Percentiles rank a stretch among this genome's conserved stretches.
Conservation (phyloP, 2,113 vertebrate species). For the Mellivora capensis region DNA sequence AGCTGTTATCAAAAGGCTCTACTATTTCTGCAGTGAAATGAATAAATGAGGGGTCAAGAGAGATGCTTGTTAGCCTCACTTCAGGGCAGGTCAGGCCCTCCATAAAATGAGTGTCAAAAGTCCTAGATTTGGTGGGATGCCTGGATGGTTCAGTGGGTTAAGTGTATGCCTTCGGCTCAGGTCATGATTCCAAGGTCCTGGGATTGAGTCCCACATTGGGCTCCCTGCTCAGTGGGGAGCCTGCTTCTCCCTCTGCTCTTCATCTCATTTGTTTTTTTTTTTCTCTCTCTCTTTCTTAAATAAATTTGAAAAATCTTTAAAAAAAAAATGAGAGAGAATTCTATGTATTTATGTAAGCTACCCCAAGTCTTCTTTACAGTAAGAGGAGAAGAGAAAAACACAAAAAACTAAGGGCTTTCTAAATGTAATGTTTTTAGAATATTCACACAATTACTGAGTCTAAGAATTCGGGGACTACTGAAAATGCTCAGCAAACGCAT, state of each 20-base stretch:
- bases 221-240: neutral
- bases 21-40: neutral
- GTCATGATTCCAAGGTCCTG: neutral
- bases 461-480: neutral
- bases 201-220: too few species aligned
- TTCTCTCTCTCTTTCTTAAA: neutral
- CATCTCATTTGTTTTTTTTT: neutral
- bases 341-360: neutral
- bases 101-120: neutral
- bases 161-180: neutral
- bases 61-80: rapidly evolving
- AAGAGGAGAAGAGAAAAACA: neutral
- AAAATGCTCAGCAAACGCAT: neutral
- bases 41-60: neutral
- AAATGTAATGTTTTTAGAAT: neutral
- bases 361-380: neutral
- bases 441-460: neutral
- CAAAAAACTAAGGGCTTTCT: neutral
- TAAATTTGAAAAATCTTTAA: neutral
- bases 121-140: neutral
- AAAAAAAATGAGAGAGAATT: neutral
- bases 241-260: neutral
- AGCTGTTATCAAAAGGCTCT: neutral
- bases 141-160: neutral
- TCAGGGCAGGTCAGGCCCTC: neutral